Evolutionary conservation across 1,140 invertebrate genomes (phyloP).

Genomic region (Camponotus vicinus): DNA sequence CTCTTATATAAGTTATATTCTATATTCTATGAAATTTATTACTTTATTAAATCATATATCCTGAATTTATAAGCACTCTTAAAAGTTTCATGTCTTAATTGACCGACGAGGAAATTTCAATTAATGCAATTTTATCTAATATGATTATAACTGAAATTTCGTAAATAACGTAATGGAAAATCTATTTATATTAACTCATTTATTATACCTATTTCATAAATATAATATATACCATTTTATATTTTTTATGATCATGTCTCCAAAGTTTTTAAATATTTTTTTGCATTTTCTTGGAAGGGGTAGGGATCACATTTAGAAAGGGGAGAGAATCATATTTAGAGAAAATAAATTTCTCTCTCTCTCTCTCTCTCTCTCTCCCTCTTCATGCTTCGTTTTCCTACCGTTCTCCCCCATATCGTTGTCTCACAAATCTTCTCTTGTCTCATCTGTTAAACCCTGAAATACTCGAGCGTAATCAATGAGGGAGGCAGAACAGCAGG

Average conservation of each 20-base stretch:
- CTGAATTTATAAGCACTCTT: background rate
- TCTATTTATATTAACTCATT: background rate
- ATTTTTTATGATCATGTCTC: background rate
- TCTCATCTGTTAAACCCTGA: conserved; percentile 74
- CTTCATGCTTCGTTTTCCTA: conserved; percentile 19
- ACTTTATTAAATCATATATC: background rate
- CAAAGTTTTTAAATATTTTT: conserved; percentile 9
- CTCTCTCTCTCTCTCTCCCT: background rate
- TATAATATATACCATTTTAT: background rate
- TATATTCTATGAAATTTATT: background rate
- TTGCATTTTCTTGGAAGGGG: background rate
- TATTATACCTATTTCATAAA: background rate
- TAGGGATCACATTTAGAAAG: background rate
- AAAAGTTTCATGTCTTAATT: background rate
- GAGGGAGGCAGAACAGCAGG: conserved; percentile 34
- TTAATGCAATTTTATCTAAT: background rate
- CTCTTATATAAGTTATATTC: background rate
- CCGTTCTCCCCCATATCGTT: conserved; percentile 53
- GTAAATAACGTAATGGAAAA: background rate
- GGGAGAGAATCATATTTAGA: background rate
- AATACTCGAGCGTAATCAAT: conserved; percentile 76
- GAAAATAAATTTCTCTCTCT: conserved; percentile 2
- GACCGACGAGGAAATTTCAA: background rate
- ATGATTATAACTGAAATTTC: too few species aligned
- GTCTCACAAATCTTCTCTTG: conserved; percentile 76